Percentiles rank a stretch among this genome's conserved stretches.
Conservation (phyloP, 2,797 vertebrate genomes). For the Sorex maritimensis region DNA sequence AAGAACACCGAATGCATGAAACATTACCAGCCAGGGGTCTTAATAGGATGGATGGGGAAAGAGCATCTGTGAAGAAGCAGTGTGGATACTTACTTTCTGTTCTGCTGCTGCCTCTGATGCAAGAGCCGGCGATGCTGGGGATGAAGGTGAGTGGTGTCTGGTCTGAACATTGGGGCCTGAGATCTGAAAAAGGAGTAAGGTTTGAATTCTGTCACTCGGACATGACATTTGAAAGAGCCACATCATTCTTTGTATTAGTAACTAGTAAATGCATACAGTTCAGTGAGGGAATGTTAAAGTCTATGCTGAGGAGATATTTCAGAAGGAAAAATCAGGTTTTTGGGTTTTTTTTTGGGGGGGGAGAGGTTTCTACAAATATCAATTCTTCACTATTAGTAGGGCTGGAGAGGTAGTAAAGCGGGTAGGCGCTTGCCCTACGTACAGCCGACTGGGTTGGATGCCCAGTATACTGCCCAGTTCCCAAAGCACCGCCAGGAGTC, state of each 20-base stretch:
- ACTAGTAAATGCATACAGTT: too few relatives aligned
- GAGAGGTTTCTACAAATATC: background rate
- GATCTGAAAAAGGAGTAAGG: slow-evolving; percentile 83
- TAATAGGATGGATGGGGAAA: background rate
- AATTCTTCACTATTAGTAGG: slow-evolving; percentile 41
- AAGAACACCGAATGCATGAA: too few relatives aligned
- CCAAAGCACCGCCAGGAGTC: too few relatives aligned
- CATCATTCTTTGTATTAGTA: too few relatives aligned
- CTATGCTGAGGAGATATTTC: background rate
- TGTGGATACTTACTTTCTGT: slow-evolving; percentile 91
- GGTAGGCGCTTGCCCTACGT: too few relatives aligned
- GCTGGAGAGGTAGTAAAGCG: background rate
- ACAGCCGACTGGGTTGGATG: too few relatives aligned
- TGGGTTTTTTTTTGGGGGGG: background rate
- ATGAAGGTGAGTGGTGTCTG: slow-evolving; percentile 97
- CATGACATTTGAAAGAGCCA: slow-evolving; percentile 4
- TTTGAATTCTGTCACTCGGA: background rate
- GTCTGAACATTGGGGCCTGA: slow-evolving; percentile 92
- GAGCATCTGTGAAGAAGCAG: background rate
- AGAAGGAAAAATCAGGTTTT: background rate
- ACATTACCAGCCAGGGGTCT: too few relatives aligned
- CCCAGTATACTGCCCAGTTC: too few relatives aligned
- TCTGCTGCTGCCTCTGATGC: slow-evolving; percentile 95
- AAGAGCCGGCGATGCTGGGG: slow-evolving; percentile 97
- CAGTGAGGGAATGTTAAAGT: background rate